Evolutionary conservation across 2,113 vertebrate genomes (phyloP).

Genomic region (Microcebus lehilahytsara): DNA sequence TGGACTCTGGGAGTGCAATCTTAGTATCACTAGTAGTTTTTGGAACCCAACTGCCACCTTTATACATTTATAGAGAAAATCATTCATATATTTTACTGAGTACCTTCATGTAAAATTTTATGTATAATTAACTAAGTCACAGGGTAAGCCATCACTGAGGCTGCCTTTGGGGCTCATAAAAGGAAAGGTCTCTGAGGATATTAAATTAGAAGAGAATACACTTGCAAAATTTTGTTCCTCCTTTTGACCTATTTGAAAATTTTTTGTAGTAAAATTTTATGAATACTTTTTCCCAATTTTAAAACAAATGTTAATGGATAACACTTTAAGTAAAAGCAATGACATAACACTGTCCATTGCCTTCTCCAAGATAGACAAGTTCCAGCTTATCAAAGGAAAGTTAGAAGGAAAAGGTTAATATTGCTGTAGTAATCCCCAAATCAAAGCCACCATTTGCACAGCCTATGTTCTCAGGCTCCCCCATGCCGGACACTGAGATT

Average conservation of each 20-base stretch:
- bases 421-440: slow-evolving; percentile 43
- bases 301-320: not conserved
- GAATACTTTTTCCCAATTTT: not conserved
- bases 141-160: not conserved
- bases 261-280: slow-evolving; percentile 29
- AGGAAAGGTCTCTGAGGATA: not conserved
- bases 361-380: not conserved
- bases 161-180: not conserved
- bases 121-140: not conserved
- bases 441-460: slow-evolving; percentile 60
- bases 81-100: not conserved
- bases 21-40: not conserved
- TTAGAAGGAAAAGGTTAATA: slow-evolving; percentile 59
- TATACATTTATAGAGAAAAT: slow-evolving; percentile 9
- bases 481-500: slow-evolving; percentile 51
- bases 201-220: not conserved
- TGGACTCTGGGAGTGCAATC: not conserved
- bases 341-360: not conserved
- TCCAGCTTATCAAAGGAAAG: not conserved
- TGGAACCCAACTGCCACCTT: not conserved
- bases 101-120: slow-evolving; percentile 20
- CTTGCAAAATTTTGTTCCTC: not conserved
- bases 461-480: slow-evolving; percentile 69
- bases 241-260: slow-evolving; percentile 21
- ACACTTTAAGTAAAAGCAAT: slow-evolving; percentile 31